These are phyloP conservation scores for Nasonia oneida DNA, from an alignment of 2,888 invertebrate genomes.

Conservation along the genomic window DNA sequence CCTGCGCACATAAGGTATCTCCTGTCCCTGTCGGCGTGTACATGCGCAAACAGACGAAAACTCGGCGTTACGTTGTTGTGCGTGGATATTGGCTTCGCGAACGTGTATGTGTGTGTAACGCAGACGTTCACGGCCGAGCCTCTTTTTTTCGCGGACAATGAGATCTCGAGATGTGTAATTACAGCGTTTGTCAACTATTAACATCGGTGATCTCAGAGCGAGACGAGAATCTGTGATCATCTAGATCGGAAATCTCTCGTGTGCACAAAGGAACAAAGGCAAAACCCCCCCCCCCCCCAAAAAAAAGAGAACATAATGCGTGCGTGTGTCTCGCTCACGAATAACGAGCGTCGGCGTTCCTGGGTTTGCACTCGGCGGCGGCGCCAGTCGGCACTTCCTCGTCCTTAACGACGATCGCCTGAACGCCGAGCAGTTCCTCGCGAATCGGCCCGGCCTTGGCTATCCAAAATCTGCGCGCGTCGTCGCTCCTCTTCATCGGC, in stretches of 20 bases:
- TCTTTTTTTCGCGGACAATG: constrained; percentile 2
- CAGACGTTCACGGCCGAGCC: constrained; percentile 9
- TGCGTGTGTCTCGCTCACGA: constrained; percentile 28
- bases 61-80: constrained; percentile 27
- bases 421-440: constrained; percentile 62
- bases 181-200: background rate
- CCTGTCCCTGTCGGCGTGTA: constrained; percentile 54
- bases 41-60: constrained; percentile 26
- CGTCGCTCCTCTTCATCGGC: background rate
- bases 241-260: background rate
- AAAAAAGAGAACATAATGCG: constrained; percentile 4
- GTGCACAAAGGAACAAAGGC: constrained; percentile 7
- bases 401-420: constrained; percentile 68
- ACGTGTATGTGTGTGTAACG: background rate
- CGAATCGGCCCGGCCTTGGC: constrained; percentile 53
- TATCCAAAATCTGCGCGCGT: constrained; percentile 65
- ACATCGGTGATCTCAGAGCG: background rate
- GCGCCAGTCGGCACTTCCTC: constrained; percentile 51
- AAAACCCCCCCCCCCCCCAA: background rate
- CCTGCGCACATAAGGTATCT: constrained; percentile 69
- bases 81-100: background rate
- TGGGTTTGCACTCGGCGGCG: background rate
- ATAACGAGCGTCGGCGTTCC: background rate
- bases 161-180: background rate
- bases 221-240: background rate